Percentiles rank a stretch among this genome's conserved stretches.
Evolutionary conservation across 2,113 vertebrate species (phyloP).

Genomic region (Heteronetta atricapilla): DNA sequence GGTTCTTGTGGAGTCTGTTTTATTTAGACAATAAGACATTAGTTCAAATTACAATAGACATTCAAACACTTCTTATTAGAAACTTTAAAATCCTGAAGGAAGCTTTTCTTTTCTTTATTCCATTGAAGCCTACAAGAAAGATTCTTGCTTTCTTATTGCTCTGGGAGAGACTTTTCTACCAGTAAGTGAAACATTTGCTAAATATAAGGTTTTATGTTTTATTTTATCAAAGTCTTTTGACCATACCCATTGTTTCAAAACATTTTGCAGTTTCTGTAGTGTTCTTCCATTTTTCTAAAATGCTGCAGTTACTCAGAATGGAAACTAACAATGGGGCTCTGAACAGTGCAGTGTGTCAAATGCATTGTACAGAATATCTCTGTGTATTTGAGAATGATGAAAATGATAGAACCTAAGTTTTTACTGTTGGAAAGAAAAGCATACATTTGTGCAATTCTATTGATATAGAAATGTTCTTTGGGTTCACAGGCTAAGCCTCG

Average conservation of each 20-base stretch:
- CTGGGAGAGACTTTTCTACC: neutral
- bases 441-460: conserved; percentile 9
- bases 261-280: neutral
- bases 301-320: neutral
- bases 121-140: neutral
- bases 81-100: conserved; percentile 38
- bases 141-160: neutral
- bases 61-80: conserved; percentile 57
- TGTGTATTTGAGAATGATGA: conserved; percentile 6
- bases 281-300: neutral
- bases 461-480: conserved; percentile 19
- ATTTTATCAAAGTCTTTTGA: neutral
- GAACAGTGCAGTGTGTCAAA: neutral
- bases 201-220: neutral
- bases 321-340: neutral
- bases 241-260: neutral
- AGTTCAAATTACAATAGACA: conserved; percentile 66
- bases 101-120: neutral
- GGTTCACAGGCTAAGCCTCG: conserved; percentile 29
- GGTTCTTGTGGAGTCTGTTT: conserved; percentile 53
- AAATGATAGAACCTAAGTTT: conserved; percentile 26
- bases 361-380: neutral
- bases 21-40: conserved; percentile 61
- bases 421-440: neutral
- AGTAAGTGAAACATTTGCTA: neutral